Evolutionary conservation across 2,888 invertebrate genomes (phyloP).

Genomic region (Trachelus tabidus): DNA sequence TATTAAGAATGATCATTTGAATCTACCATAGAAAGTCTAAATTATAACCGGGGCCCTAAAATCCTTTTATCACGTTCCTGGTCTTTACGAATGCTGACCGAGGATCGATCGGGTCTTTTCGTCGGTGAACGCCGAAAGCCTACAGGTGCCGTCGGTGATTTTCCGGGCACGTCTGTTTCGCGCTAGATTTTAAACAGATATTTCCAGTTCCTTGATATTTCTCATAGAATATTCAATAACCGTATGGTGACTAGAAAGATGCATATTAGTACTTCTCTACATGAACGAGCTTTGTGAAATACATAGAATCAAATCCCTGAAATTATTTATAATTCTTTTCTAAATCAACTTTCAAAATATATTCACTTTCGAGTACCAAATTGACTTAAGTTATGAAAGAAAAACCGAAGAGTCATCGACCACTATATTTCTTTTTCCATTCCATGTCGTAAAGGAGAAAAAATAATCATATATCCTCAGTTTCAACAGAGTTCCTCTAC

Average conservation of each 20-base stretch:
- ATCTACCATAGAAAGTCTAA: neutral
- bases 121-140: slow-evolving; percentile 31
- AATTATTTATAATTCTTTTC: neutral
- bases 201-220: neutral
- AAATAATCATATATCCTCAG: neutral
- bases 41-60: neutral
- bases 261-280: neutral
- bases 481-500: neutral
- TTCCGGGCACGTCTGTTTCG: slow-evolving; percentile 24
- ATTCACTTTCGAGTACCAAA: neutral
- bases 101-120: slow-evolving; percentile 49
- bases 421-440: neutral
- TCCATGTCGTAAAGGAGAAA: neutral
- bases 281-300: neutral
- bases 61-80: slow-evolving; percentile 15
- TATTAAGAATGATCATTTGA: neutral
- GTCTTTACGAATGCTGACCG: slow-evolving; percentile 53
- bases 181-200: neutral
- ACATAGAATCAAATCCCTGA: neutral
- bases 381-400: neutral
- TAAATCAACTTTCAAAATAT: neutral
- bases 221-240: neutral
- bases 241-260: neutral
- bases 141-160: slow-evolving; percentile 43
- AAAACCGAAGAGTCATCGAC: neutral